Percentiles rank a stretch among this genome's conserved stretches.
These are phyloP conservation scores for Rhopalosiphum padi DNA, from an alignment of 1,140 invertebrate genomes.

Conservation along the genomic window DNA sequence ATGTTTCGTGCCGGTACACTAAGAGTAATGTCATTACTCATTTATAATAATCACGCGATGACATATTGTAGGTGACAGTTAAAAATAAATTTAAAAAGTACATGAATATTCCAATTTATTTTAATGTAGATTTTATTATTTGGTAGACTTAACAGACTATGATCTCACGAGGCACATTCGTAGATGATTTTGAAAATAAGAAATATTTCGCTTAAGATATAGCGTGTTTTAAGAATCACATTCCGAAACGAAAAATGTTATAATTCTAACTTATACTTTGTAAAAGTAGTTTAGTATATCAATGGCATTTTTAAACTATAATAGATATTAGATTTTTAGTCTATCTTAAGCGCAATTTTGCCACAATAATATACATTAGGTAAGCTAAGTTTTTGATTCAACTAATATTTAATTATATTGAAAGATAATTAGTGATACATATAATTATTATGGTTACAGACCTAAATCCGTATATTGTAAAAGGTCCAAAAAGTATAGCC, in stretches of 20 bases:
- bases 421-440: neutral
- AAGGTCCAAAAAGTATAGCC: neutral
- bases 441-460: neutral
- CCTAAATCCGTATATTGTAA: neutral
- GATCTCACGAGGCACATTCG: neutral
- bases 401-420: neutral
- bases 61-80: no score
- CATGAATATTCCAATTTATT: neutral
- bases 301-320: neutral
- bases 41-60: neutral
- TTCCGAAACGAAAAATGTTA: neutral
- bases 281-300: no score
- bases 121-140: neutral
- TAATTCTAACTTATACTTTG: neutral
- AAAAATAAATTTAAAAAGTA: slow-evolving; percentile 24
- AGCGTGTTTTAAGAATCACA: neutral
- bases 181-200: neutral
- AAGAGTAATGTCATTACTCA: neutral
- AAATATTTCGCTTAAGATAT: neutral
- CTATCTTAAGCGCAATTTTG: neutral
- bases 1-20: neutral
- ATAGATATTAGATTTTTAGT: neutral
- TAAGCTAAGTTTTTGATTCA: neutral
- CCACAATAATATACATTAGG: neutral
- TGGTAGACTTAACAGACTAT: neutral